Evolutionary conservation across 53 echinoderm and acorn worm genomes (phyloP).

Genomic region (Holothuria scabra): DNA sequence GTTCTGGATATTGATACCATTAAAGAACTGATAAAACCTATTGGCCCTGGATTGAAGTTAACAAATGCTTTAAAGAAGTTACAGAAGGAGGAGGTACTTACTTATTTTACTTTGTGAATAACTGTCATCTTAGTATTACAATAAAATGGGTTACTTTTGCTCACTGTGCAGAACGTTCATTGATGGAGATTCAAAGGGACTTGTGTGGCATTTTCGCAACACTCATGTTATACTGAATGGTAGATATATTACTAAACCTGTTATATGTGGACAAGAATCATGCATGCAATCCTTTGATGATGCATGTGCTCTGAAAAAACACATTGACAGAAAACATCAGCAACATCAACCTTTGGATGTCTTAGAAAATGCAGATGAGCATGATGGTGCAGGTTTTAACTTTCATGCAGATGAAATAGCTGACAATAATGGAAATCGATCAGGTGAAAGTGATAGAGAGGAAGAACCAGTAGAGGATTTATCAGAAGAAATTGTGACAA

Average conservation of each 20-base stretch:
- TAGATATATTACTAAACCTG: neutral
- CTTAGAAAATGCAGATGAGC: neutral
- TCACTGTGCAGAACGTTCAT: neutral
- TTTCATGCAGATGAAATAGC: neutral
- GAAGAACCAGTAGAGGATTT: neutral
- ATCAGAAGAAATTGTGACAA: neutral
- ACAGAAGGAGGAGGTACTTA: neutral
- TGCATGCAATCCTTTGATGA: slow-evolving; percentile 37
- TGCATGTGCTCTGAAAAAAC: slow-evolving; percentile 15
- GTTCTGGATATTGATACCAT: slow-evolving; percentile 12
- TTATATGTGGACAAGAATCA: slow-evolving; percentile 25
- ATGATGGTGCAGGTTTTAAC: neutral
- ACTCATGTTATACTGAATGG: slow-evolving; percentile 31
- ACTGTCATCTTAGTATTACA: neutral
- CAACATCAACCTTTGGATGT: neutral
- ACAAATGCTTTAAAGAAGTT: too few relatives aligned
- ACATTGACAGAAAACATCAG: slow-evolving; percentile 22
- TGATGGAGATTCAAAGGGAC: slow-evolving; percentile 14
- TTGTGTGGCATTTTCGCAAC: slow-evolving; percentile 9
- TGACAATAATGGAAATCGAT: neutral
- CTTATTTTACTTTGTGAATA: neutral
- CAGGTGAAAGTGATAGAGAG: neutral
- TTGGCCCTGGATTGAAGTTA: too few relatives aligned
- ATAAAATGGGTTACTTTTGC: slow-evolving; percentile 27
- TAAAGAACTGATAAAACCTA: slow-evolving; percentile 36